These are phyloP conservation scores for Nesogale talazaci DNA, from an alignment of 2,113 vertebrate species.

Conservation along the genomic window DNA sequence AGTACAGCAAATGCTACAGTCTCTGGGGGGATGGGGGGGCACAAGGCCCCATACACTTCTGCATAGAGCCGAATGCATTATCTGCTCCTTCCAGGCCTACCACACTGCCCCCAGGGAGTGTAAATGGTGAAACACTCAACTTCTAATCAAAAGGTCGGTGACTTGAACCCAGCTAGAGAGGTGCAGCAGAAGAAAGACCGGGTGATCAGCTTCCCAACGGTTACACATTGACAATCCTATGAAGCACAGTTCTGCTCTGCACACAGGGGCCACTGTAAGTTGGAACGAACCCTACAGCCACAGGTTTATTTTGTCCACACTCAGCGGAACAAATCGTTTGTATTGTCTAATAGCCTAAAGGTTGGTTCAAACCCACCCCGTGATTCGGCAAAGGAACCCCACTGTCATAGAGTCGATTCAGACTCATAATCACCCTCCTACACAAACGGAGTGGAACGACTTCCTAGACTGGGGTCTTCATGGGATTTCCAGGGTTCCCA, in stretches of 20 bases:
- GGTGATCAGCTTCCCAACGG: not conserved
- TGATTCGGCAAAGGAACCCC: not conserved
- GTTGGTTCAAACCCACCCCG: not conserved
- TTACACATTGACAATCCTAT: not conserved
- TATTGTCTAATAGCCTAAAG: not conserved
- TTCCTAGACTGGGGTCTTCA: too few species aligned
- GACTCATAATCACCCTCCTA: too few species aligned
- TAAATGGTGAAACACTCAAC: not conserved
- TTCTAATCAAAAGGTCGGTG: not conserved
- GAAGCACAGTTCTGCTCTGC: not conserved
- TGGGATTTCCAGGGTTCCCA: too few species aligned
- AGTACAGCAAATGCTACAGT: not conserved
- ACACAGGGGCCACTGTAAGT: not conserved
- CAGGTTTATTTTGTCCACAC: not conserved
- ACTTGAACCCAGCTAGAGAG: not conserved
- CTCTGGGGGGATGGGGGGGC: not conserved
- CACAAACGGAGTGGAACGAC: too few species aligned
- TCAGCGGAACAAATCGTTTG: not conserved
- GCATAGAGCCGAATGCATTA: not conserved
- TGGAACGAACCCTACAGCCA: not conserved
- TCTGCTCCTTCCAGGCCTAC: not conserved
- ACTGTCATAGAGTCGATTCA: too few species aligned
- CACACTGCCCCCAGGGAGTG: not conserved
- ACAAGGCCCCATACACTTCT: not conserved
- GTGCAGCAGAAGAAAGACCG: not conserved